Conservation (phyloP, 2,113 vertebrate genomes). For the Myotis davidii region DNA sequence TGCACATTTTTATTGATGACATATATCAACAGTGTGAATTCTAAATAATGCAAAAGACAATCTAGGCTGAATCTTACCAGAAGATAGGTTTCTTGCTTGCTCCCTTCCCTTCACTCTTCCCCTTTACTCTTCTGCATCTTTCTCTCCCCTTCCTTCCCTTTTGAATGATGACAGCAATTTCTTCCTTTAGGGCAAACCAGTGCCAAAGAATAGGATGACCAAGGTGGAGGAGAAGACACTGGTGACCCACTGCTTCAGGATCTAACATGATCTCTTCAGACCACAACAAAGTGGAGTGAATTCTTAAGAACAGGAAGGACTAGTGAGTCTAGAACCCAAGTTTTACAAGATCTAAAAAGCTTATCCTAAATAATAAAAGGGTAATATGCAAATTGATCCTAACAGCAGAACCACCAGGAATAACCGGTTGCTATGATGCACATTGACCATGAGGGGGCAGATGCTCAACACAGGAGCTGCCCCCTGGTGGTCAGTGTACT, state of each 20-base stretch:
- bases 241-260: not conserved
- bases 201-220: too few species aligned
- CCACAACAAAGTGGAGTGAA: not conserved
- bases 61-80: not conserved
- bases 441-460: too few species aligned
- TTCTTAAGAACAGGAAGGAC: not conserved
- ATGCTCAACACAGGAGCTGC: too few species aligned
- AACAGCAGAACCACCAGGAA: too few species aligned
- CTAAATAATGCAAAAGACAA: not conserved
- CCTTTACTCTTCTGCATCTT: not conserved
- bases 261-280: fast-evolving
- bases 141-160: not conserved
- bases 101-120: not conserved
- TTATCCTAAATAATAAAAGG: not conserved
- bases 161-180: fast-evolving
- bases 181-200: not conserved
- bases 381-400: too few species aligned
- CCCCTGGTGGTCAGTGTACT: too few species aligned
- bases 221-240: fast-evolving
- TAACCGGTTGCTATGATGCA: too few species aligned
- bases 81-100: fast-evolving
- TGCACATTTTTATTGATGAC: not conserved
- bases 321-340: fast-evolving
- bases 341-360: not conserved
- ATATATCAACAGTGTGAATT: too few species aligned